Conservation (phyloP, 2,797 vertebrate species). For the Helarctos malayanus region DNA sequence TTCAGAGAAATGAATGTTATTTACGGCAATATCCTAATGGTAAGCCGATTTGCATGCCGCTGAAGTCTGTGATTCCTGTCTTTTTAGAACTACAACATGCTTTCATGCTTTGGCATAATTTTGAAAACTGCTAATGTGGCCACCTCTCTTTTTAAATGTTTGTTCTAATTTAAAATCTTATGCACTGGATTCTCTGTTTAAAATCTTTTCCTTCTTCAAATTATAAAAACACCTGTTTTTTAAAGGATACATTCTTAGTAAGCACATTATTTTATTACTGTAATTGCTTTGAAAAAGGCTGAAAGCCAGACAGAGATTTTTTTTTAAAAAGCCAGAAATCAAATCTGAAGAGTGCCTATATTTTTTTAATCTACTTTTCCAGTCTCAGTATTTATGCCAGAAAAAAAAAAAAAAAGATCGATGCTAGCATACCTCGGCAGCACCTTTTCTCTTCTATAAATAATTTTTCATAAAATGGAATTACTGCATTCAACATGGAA, state of each 20-base stretch:
- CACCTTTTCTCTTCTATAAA: conserved; percentile 56
- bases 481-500: conserved; percentile 4
- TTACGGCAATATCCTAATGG: not conserved
- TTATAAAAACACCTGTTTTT: not conserved
- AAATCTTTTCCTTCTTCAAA: not conserved
- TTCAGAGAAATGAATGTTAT: conserved; percentile 39
- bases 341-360: not conserved
- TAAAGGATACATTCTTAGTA: not conserved
- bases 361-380: conserved; percentile 49
- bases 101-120: not conserved
- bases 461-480: conserved; percentile 58
- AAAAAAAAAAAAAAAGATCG: not conserved
- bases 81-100: conserved; percentile 16
- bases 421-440: not conserved
- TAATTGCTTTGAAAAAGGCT: conserved; percentile 3
- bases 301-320: not conserved
- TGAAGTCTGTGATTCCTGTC: not conserved
- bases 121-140: not conserved
- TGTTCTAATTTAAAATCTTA: conserved; percentile 25
- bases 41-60: not conserved
- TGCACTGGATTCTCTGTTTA: not conserved
- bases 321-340: not conserved
- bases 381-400: conserved; percentile 64
- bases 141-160: not conserved
- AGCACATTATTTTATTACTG: not conserved